Base-by-base conservation (phyloP, 2,888 invertebrate species). In the Dicyrtomina minuta region DNA sequence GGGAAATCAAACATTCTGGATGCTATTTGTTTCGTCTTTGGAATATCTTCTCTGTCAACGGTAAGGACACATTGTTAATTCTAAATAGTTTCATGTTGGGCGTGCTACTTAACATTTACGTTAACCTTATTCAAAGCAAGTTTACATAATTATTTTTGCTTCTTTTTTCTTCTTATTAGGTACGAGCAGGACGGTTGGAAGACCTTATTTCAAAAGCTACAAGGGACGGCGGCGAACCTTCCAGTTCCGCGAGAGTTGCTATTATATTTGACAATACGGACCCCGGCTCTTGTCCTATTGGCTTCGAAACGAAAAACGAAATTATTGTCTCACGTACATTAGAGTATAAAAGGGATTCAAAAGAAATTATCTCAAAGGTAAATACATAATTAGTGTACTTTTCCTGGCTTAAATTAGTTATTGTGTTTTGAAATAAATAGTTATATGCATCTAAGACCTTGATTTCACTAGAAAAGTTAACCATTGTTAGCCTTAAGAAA, bases 1-100 rank as follows among this genome's bases (percentile, higher is more conserved):
- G 98, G 98, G 41, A 98, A 98, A 83, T 97, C 96, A 0, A 98
- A 98, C 81, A 93, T 99, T 80, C 85, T 99, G 71, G 99, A 99
- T 84, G 89, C 95, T 0, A 97, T 99, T 82, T 99, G 98, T 82
- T 99, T 99, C 82, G 91, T 99, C 8, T 84, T 99, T 26, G 99
- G 99, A 66, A 96, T 99, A 66, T 89, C 91, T 20, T 96, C 96
- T 82, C 86, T 98, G 75, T 87, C 88, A 1, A 92, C 94, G 83
- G 96, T 95, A 86, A 87, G 85, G 83, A 20, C n/a, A 39, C 17
- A 17, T 15, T 17, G 27, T n/a, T n/a, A 46, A n/a, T 46, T 46
- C n/a, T n/a, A n/a, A n/a, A n/a, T n/a, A n/a, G n/a, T n/a, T n/a
- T n/a, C n/a, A n/a, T n/a, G n/a, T n/a, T n/a, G n/a, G n/a, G n/a